A percentile compares a stretch with the other conserved stretches of the same genome.
Conservation (phyloP, 2,888 invertebrate genomes). For the Leucozona laternaria region DNA sequence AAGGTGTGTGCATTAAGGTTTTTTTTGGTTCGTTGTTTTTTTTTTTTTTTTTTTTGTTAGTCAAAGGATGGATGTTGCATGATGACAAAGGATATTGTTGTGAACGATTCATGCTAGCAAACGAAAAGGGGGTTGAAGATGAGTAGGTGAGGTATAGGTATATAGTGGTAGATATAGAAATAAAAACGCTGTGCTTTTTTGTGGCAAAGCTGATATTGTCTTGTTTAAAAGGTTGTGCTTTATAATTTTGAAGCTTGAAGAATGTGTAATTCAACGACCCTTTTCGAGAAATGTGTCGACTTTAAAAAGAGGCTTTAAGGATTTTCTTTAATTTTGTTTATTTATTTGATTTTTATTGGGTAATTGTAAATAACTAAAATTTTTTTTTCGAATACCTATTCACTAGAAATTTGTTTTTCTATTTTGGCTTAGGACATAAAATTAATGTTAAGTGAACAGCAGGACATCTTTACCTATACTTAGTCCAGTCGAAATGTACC, state of each 20-base stretch:
- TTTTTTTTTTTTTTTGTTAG: constrained; percentile 28
- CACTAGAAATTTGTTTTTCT: too few species aligned
- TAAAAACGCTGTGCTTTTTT: constrained; percentile 5
- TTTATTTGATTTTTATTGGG: background rate
- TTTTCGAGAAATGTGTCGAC: constrained; percentile 4
- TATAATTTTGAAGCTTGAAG: background rate
- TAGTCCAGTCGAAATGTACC: too few species aligned
- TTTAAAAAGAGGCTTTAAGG: background rate
- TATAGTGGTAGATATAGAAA: background rate
- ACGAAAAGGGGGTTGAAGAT: constrained; percentile 1
- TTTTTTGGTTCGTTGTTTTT: constrained; percentile 12
- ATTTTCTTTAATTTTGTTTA: background rate
- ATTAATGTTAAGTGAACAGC: too few species aligned
- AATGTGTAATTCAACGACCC: background rate
- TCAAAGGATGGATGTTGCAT: constrained; percentile 43
- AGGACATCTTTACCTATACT: too few species aligned
- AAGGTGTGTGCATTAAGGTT: constrained; percentile 65
- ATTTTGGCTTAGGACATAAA: too few species aligned
- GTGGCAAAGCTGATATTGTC: constrained; percentile 5
- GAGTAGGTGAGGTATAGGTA: background rate
- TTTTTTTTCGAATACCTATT: too few species aligned
- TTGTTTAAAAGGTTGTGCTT: constrained; percentile 1
- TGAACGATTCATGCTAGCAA: background rate
- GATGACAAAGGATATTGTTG: constrained; percentile 56
- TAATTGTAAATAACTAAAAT: too few species aligned